Percentiles rank a stretch among this genome's conserved stretches.
phyloP scores from a whole-genome alignment of 1,140 invertebrate genomes.

The Matsumurasca onukii region DNA sequence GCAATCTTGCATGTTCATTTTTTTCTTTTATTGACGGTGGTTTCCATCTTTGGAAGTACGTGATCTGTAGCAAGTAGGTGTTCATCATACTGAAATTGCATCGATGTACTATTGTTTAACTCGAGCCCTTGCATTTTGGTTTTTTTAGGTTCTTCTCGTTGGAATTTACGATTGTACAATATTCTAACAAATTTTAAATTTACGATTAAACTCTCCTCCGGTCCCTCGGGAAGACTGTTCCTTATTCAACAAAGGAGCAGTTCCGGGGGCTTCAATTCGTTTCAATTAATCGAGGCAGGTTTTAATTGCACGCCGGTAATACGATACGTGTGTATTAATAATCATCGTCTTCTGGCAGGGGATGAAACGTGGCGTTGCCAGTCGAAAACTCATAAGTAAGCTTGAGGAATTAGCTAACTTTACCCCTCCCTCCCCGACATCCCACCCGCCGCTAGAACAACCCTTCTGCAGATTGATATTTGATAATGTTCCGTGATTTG shows the following conservation, averaged over 20 bases:
- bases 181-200: neutral
- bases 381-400: conserved; percentile 35
- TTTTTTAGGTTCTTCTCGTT: neutral
- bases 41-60: too few relatives aligned
- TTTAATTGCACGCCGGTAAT: conserved; percentile 36
- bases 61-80: too few relatives aligned
- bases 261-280: conserved; percentile 30
- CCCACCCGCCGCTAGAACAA: conserved; percentile 16
- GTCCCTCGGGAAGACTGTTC: neutral
- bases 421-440: conserved; percentile 15
- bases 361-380: conserved; percentile 3
- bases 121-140: neutral
- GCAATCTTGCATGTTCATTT: too few relatives aligned
- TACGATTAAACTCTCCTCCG: neutral
- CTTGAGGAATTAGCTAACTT: conserved; percentile 34
- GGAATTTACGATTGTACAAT: neutral
- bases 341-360: conserved; percentile 31
- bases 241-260: conserved; percentile 2
- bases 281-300: conserved; percentile 36
- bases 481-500: conserved; percentile 22
- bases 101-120: neutral
- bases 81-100: neutral
- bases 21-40: too few relatives aligned
- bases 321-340: conserved; percentile 39
- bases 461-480: conserved; percentile 29